Conservation (phyloP, 2,797 vertebrate genomes). For the Cercopithecus petaurista region DNA sequence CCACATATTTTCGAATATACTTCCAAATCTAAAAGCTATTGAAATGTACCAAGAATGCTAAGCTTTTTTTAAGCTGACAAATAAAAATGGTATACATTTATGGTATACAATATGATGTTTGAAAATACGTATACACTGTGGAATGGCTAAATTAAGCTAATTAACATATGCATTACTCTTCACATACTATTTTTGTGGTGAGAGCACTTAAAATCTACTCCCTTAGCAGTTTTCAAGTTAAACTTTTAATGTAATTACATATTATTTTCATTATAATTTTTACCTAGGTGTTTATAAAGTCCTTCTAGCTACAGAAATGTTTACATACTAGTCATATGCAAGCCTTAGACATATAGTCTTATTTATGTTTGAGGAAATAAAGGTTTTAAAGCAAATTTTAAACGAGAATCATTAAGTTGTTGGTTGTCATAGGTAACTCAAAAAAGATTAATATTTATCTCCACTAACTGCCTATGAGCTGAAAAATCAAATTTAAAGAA, state of each 20-base stretch:
- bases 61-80: background rate
- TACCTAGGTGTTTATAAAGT: background rate
- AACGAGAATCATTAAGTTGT: background rate
- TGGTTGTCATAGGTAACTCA: background rate
- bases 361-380: background rate
- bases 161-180: background rate
- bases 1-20: background rate
- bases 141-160: background rate
- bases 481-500: slow-evolving; percentile 7
- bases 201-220: background rate
- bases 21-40: background rate
- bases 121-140: background rate
- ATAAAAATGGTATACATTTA: background rate
- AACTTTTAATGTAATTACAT: background rate
- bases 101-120: background rate
- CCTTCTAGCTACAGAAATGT: background rate
- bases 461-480: background rate
- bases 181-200: background rate
- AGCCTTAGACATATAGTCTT: background rate
- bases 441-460: background rate
- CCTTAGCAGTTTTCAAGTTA: background rate
- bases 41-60: background rate
- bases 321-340: slow-evolving; percentile 5
- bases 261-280: background rate
- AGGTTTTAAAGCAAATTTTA: slow-evolving; percentile 9